phyloP scores from a whole-genome alignment of 1,140 invertebrate genomes.

The Platyscapa corneri region DNA sequence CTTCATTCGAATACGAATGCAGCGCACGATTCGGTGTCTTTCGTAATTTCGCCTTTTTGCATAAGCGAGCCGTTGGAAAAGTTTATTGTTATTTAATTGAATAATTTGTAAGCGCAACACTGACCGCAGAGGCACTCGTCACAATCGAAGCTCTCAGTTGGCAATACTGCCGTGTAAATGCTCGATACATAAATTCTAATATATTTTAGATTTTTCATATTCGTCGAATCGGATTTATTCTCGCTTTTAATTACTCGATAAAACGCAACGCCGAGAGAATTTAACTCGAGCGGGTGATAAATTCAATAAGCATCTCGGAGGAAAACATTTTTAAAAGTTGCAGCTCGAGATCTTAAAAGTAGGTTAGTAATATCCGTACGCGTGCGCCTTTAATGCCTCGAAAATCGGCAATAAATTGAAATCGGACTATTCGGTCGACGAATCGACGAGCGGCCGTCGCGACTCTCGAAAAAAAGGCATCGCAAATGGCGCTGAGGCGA shows the following conservation, averaged over 20 bases:
- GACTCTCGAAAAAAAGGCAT: neutral
- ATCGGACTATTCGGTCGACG: slow-evolving; percentile 1
- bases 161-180: too few relatives aligned
- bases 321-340: neutral
- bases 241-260: neutral
- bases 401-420: slow-evolving; percentile 27
- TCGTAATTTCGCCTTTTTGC: neutral
- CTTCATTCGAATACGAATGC: neutral
- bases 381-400: neutral
- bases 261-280: neutral
- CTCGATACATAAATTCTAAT: neutral
- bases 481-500: slow-evolving; percentile 5
- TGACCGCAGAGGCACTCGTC: too few relatives aligned
- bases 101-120: neutral
- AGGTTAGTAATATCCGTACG: neutral
- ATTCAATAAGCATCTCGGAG: neutral
- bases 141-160: too few relatives aligned
- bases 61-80: neutral
- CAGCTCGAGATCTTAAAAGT: neutral
- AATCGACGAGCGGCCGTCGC: neutral
- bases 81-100: neutral
- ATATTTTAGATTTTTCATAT: neutral
- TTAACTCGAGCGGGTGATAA: neutral
- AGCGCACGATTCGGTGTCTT: neutral
- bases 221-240: neutral